Evolutionary conservation across 1,140 invertebrate genomes (phyloP), one percentile per base, ranked within the genome.

Genomic region (Mercenaria mercenaria): DNA sequence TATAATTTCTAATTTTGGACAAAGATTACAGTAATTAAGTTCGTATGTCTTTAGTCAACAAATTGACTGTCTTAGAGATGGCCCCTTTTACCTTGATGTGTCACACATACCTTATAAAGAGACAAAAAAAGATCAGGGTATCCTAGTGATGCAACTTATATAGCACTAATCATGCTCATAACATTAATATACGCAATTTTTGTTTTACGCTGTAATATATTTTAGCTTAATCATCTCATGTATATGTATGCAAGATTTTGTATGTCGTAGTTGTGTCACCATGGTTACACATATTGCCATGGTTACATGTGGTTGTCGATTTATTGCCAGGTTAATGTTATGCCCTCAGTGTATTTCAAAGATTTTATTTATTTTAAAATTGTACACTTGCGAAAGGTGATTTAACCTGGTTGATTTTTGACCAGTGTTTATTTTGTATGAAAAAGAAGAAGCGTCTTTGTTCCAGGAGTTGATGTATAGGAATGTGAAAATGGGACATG

Each of bases 301-400:
- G 34, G 67, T 29, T 15, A 29, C 34, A 72, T 47, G 43, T 39
- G 67, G 67, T 72, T 72, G 34, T 72, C 39, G 8, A 39, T 23
- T 39, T 39, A 43, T 81, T 81, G 79, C 79, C 79, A 81, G 79
- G 79, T 81, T 81, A 81, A 81, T 81, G 79, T 81, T 81, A 81
- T 56, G 52, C 79, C 79, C 79, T 81, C 79, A 81, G 79, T 81
- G 79, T 81, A 81, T 81, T 56, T 81, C 6, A 41, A 81, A 61
- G 34, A 43, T 61, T 81, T 81, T 59, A 37, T 61, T 81, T 59
- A 32, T 61, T 81, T 81, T 59, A 81, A 81, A 81, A 59, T 81
- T 81, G 79, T 81, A 81, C 79, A 81, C 79, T 81, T 81, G 79
- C 79, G 79, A 81, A 81, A 81, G 79, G 79, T 81, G 79, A 81